Evolutionary conservation across 2,888 invertebrate species (phyloP).

Genomic region (Dryadula phaetusa): DNA sequence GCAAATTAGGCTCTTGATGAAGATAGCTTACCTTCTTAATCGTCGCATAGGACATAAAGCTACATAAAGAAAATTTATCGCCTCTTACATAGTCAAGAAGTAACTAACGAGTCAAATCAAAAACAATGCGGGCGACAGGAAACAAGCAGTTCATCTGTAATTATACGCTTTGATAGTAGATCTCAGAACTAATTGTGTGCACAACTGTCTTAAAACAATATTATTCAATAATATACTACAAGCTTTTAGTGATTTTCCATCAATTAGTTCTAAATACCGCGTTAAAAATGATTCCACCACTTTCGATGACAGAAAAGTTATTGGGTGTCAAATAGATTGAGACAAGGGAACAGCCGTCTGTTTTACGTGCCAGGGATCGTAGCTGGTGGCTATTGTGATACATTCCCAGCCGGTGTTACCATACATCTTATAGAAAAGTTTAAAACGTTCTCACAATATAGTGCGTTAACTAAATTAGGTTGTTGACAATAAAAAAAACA

Average conservation of each 20-base stretch:
- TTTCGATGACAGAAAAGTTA: constrained; percentile 66
- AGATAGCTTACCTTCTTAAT: not conserved
- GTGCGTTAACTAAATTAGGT: not conserved
- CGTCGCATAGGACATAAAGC: not conserved
- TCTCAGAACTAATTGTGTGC: constrained; percentile 20
- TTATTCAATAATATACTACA: constrained; percentile 27
- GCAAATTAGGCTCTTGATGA: not conserved
- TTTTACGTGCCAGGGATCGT: constrained; percentile 73
- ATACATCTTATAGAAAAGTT: constrained; percentile 71
- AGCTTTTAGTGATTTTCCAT: constrained; percentile 31
- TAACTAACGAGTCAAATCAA: constrained; percentile 12
- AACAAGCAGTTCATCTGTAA: constrained; percentile 33
- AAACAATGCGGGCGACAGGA: constrained; percentile 43
- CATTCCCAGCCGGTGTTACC: constrained; percentile 74
- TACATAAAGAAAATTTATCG: constrained; percentile 3
- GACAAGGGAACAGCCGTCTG: constrained; percentile 71
- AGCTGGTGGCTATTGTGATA: constrained; percentile 67
- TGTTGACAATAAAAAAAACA: not conserved
- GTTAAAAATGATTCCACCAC: constrained; percentile 69
- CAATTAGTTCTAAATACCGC: constrained; percentile 42
- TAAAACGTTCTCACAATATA: constrained; percentile 51
- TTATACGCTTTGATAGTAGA: constrained; percentile 9
- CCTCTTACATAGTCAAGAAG: not conserved
- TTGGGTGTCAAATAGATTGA: constrained; percentile 80
- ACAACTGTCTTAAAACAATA: constrained; percentile 19